These are phyloP conservation scores for Salticus scenicus DNA, from an alignment of 2,888 invertebrate species.

Conservation along the genomic window DNA sequence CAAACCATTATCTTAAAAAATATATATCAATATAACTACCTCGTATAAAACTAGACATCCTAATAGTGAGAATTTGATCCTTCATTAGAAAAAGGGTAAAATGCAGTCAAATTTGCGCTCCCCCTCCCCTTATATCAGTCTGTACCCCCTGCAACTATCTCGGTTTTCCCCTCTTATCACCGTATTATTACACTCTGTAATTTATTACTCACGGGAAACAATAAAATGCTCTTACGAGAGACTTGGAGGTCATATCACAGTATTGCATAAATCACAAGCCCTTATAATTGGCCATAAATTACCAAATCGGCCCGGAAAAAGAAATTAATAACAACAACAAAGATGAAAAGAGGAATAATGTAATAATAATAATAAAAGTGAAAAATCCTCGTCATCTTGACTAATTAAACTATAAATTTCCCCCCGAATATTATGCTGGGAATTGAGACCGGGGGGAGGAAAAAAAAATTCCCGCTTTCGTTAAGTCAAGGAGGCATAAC, in stretches of 20 bases:
- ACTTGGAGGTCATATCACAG: slow-evolving; percentile 65
- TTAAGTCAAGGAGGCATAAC: slow-evolving; percentile 66
- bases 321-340: slow-evolving; percentile 59
- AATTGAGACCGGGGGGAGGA: slow-evolving; percentile 29
- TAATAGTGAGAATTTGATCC: slow-evolving; percentile 68
- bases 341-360: slow-evolving; percentile 42
- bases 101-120: slow-evolving; percentile 53
- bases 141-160: slow-evolving; percentile 11
- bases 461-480: slow-evolving; percentile 40
- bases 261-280: slow-evolving; percentile 69
- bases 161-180: slow-evolving; percentile 61
- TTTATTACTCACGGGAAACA: slow-evolving; percentile 65
- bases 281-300: slow-evolving; percentile 69
- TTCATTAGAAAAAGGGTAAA: slow-evolving; percentile 68
- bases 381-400: slow-evolving; percentile 68
- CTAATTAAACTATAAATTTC: slow-evolving; percentile 69
- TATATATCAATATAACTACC: slow-evolving; percentile 69
- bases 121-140: neutral
- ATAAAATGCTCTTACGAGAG: slow-evolving; percentile 67
- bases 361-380: slow-evolving; percentile 66
- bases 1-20: slow-evolving; percentile 66
- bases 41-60: slow-evolving; percentile 67
- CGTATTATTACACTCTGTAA: slow-evolving; percentile 68
- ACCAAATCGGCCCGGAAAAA: slow-evolving; percentile 59
- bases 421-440: slow-evolving; percentile 57